These are phyloP conservation scores for Carterocephalus palaemon DNA, from an alignment of 2,888 invertebrate genomes.

Conservation along the genomic window DNA sequence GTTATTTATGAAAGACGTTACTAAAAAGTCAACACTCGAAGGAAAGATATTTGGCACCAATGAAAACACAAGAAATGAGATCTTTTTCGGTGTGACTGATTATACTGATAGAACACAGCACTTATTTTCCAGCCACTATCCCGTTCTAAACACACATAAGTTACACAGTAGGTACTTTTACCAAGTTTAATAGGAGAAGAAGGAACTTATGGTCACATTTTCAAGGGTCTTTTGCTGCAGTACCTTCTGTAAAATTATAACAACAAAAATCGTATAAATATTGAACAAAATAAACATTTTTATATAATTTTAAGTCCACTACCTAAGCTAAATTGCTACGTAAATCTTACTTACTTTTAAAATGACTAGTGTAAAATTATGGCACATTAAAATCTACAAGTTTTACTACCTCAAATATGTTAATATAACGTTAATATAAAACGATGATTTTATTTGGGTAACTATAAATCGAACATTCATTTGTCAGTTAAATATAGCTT, in stretches of 20 bases:
- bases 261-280: background rate
- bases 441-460: conserved; percentile 1
- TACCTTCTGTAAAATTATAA: too few relatives aligned
- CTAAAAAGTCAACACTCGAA: background rate
- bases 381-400: conserved; percentile 24
- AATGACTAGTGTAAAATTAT: conserved; percentile 22
- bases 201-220: too few relatives aligned
- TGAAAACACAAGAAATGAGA: conserved; percentile 32
- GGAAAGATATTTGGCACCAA: conserved; percentile 37
- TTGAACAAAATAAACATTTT: conserved; percentile 2
- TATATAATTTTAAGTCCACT: too few relatives aligned
- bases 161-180: too few relatives aligned
- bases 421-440: conserved; percentile 12
- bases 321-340: too few relatives aligned
- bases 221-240: too few relatives aligned
- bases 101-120: too few relatives aligned
- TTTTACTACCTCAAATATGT: conserved; percentile 8
- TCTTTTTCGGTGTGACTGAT: conserved; percentile 23
- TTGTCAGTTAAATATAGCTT: too few relatives aligned
- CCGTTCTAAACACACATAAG: conserved; percentile 1
- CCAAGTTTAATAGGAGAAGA: too few relatives aligned
- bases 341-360: background rate
- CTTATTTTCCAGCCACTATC: too few relatives aligned
- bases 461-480: too few relatives aligned
- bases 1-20: conserved; percentile 11